These are phyloP conservation scores for Sipha flava DNA, from an alignment of 1,140 invertebrate species.

Conservation along the genomic window DNA sequence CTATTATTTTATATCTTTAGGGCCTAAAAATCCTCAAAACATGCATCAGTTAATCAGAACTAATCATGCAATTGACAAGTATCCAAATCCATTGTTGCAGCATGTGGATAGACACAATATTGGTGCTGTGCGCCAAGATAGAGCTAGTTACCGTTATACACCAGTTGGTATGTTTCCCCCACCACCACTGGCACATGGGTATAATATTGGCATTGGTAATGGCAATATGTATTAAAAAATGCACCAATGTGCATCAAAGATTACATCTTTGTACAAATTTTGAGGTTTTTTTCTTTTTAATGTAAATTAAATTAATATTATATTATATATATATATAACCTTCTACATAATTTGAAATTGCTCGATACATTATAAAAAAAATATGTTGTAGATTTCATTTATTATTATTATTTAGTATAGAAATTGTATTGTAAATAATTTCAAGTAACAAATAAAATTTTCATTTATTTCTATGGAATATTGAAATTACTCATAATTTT, in stretches of 20 bases:
- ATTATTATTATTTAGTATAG: slow-evolving; percentile 23
- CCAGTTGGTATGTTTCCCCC: slow-evolving; percentile 25
- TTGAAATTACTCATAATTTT: not conserved
- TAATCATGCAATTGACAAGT: slow-evolving; percentile 17
- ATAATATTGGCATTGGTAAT: slow-evolving; percentile 37
- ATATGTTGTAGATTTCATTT: slow-evolving; percentile 17
- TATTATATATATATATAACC: not conserved
- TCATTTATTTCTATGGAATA: not conserved
- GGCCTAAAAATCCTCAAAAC: slow-evolving; percentile 2
- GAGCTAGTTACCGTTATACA: slow-evolving; percentile 32
- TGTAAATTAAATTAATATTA: slow-evolving; percentile 30
- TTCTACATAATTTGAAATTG: slow-evolving; percentile 6
- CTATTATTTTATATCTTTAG: not conserved
- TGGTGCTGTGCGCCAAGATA: slow-evolving; percentile 34
- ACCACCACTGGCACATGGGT: not conserved
- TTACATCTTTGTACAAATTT: slow-evolving; percentile 1
- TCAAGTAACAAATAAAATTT: slow-evolving; percentile 25
- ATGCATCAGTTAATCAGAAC: slow-evolving; percentile 7
- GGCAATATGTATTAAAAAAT: slow-evolving; percentile 5
- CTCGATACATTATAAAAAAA: not conserved
- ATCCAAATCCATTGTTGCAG: slow-evolving; percentile 5
- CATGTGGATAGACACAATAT: slow-evolving; percentile 8
- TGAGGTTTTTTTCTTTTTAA: slow-evolving; percentile 20
- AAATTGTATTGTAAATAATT: slow-evolving; percentile 29
- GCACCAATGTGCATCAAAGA: not conserved